Evolutionary conservation across 2,888 invertebrate genomes (phyloP), one percentile per base, ranked within the genome.

Genomic region (Escarpia spicata): DNA sequence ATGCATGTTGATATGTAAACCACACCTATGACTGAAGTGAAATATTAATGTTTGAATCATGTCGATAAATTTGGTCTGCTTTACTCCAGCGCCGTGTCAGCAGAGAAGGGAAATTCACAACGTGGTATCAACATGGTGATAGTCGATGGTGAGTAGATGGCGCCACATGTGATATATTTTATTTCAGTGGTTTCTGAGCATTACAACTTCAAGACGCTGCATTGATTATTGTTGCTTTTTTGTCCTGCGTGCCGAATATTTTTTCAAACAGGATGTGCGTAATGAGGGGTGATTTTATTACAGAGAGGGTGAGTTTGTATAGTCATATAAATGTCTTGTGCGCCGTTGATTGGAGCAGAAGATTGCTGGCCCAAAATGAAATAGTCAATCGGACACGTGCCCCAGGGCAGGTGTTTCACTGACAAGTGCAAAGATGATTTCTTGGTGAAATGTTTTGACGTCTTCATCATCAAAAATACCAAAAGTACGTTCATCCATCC

Each of bases 61-160:
- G 26, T 75, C 2, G 6, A 75, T 26, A 26, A n/a, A 19, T 6
- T 26, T 75, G 75, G 75, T 15, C 26, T 6, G 26, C 37, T 43
- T 37, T n/a, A 52, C 91, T 93, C 3, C 92, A 93, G 93, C 26
- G 93, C 93, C 89, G 92, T 93, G 45, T 92, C 92, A n/a, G 93
- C 93, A 2, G 93, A 92, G n/a, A 93, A 93, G 45, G 90, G 90
- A 43, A 93, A 93, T 90, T 93, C 93, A n/a, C 60, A 93, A 19
- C 90, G 93, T 92, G 93, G 93, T 4, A 91, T 93, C 91, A 93
- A 93, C 60, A 92, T 93, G 43, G 93, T 89, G 3, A 92, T 93
- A 31, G 89, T 93, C 91, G 93, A 93, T 92, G 93, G 93, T 93
- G 91, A 58, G 92, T 75, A 75, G 75, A 75, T 75, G 75, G 75